A percentile compares a stretch with the other conserved stretches of the same genome.
phyloP scores from a whole-genome alignment of 23 tunicate species.

The Halocynthia aurantium region DNA sequence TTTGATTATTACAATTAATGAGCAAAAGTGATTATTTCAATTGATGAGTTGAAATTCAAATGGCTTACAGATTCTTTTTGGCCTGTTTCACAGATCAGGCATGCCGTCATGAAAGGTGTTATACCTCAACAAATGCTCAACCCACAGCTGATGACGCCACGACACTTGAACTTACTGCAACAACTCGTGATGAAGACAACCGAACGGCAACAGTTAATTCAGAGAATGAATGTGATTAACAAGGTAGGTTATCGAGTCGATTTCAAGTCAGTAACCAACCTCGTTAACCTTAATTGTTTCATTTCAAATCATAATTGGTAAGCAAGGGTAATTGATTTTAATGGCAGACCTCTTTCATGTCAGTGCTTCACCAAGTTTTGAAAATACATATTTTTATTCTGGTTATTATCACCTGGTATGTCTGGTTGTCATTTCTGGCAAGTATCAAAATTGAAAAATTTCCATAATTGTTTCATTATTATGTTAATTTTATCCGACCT shows the following conservation, averaged over 20 bases:
- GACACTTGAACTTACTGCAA: conserved; percentile 62
- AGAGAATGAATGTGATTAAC: conserved; percentile 16
- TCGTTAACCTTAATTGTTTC: no score
- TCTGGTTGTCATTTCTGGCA: no score
- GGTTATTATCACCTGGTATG: no score
- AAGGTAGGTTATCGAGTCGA: not conserved
- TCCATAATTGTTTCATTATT: no score
- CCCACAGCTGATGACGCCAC: conserved; percentile 87
- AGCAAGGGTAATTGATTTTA: no score
- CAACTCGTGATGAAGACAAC: conserved; percentile 65
- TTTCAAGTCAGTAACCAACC: no score
- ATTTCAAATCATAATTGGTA: no score
- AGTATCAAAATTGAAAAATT: no score
- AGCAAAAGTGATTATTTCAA: not conserved
- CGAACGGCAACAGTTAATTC: conserved; percentile 30
- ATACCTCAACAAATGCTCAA: conserved; percentile 57
- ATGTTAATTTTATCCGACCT: no score
- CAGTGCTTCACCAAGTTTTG: no score
- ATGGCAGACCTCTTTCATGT: no score
- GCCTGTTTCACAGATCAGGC: conserved; percentile 31
- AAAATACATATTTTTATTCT: no score
- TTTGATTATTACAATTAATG: not conserved
- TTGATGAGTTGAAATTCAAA: not conserved
- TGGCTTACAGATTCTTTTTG: not conserved
- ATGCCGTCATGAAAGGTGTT: conserved; percentile 76